Evolutionary conservation across 1,140 invertebrate species (phyloP).

Genomic region (Leptoteleia sp.): DNA sequence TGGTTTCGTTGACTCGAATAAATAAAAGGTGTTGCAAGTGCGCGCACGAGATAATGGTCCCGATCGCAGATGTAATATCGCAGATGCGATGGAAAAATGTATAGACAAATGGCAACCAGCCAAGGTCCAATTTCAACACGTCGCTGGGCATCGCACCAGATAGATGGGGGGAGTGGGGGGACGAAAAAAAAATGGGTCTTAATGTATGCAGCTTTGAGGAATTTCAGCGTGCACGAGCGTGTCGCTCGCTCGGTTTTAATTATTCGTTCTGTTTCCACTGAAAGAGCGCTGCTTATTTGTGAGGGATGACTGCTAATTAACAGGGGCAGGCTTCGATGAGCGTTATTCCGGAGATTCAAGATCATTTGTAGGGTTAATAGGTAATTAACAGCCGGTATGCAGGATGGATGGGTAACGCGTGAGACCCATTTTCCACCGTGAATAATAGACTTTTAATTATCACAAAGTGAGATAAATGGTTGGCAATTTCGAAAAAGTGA

Average conservation of each 20-base stretch:
- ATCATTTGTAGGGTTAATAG: slow-evolving; percentile 4
- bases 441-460: slow-evolving; percentile 15
- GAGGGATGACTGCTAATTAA: slow-evolving; percentile 29
- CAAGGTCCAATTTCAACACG: slow-evolving; percentile 53
- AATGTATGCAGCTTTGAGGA: slow-evolving; percentile 36
- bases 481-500: neutral
- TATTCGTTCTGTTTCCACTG: slow-evolving; percentile 14
- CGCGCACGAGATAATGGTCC: slow-evolving; percentile 27
- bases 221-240: slow-evolving; percentile 27
- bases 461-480: slow-evolving; percentile 6
- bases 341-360: slow-evolving; percentile 14
- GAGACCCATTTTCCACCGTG: neutral
- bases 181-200: slow-evolving; percentile 34
- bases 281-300: slow-evolving; percentile 25
- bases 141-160: slow-evolving; percentile 38
- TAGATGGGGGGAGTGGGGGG: too few species aligned
- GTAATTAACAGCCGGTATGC: slow-evolving; percentile 14
- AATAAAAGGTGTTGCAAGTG: slow-evolving; percentile 25
- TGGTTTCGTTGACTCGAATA: slow-evolving; percentile 31
- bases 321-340: slow-evolving; percentile 9
- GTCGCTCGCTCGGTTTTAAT: slow-evolving; percentile 43
- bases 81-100: slow-evolving; percentile 40
- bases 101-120: slow-evolving; percentile 56
- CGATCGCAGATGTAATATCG: slow-evolving; percentile 25
- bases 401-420: neutral